phyloP scores from a whole-genome alignment of 1,140 invertebrate species.

The Drosophila saltans region DNA sequence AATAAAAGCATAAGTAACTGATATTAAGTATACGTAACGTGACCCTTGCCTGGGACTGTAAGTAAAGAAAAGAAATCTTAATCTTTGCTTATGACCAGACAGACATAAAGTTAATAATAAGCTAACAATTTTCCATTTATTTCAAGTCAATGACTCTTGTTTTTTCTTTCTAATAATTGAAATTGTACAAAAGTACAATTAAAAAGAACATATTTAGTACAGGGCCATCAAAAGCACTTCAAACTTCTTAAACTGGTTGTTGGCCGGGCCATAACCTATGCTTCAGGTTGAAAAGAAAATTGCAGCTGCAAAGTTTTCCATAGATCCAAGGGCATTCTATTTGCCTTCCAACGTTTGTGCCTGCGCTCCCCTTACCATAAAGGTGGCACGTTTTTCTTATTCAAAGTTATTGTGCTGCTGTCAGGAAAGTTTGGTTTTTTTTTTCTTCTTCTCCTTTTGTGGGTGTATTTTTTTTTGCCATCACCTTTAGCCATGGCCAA shows the following conservation, averaged over 20 bases:
- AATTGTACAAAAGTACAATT: conserved; percentile 43
- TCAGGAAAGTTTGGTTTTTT: conserved; percentile 53
- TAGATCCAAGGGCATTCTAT: background rate
- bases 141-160: too few species aligned
- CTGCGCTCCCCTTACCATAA: conserved; percentile 19
- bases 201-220: background rate
- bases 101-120: too few species aligned
- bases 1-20: too few species aligned
- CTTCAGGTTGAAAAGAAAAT: conserved; percentile 63
- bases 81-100: too few species aligned
- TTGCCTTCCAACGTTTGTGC: background rate
- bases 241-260: conserved; percentile 43
- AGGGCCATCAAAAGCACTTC: conserved; percentile 27
- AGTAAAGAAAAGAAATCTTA: too few species aligned
- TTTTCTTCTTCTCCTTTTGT: conserved; percentile 5
- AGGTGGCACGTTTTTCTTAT: conserved; percentile 64
- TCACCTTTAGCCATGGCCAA: conserved; percentile 59
- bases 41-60: too few species aligned
- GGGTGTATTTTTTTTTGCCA: conserved; percentile 27
- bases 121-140: too few species aligned
- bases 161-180: too few species aligned
- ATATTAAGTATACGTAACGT: too few species aligned
- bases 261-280: conserved; percentile 27
- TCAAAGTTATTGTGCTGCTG: conserved; percentile 75
- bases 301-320: conserved; percentile 43